phyloP scores from a whole-genome alignment of 2,888 invertebrate species.

The Euproctis similis region DNA sequence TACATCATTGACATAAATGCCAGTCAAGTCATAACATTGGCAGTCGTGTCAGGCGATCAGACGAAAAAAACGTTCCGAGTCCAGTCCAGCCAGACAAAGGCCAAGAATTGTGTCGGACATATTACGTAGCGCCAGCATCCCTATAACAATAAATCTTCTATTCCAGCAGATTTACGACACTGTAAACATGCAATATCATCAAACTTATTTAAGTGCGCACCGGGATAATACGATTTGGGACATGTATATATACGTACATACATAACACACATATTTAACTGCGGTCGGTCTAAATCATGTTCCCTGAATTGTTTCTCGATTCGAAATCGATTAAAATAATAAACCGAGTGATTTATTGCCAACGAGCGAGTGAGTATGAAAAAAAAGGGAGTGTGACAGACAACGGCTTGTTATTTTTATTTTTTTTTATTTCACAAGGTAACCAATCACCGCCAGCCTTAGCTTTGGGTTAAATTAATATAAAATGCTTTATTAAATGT shows the following conservation, averaged over 20 bases:
- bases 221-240: slow-evolving; percentile 27
- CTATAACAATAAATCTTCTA: slow-evolving; percentile 57
- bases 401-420: too few relatives aligned
- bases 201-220: slow-evolving; percentile 39
- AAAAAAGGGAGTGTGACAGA: too few relatives aligned
- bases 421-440: too few relatives aligned
- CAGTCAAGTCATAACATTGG: too few relatives aligned
- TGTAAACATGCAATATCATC: slow-evolving; percentile 63
- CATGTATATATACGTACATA: too few relatives aligned
- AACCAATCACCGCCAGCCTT: too few relatives aligned
- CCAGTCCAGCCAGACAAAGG: slow-evolving; percentile 43
- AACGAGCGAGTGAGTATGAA: too few relatives aligned
- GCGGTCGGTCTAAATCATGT: slow-evolving; percentile 17
- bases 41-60: slow-evolving; percentile 20
- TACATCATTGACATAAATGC: too few relatives aligned
- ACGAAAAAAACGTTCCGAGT: slow-evolving; percentile 30
- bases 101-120: slow-evolving; percentile 40
- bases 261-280: slow-evolving; percentile 23
- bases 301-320: slow-evolving; percentile 21
- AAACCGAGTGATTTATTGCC: slow-evolving; percentile 26
- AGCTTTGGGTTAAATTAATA: too few relatives aligned
- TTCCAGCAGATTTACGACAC: slow-evolving; percentile 59
- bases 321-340: slow-evolving; percentile 15
- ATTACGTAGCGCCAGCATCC: slow-evolving; percentile 40
- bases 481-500: too few relatives aligned